Conservation (phyloP, 2,888 invertebrate genomes). For the Cerastis leucographa region DNA sequence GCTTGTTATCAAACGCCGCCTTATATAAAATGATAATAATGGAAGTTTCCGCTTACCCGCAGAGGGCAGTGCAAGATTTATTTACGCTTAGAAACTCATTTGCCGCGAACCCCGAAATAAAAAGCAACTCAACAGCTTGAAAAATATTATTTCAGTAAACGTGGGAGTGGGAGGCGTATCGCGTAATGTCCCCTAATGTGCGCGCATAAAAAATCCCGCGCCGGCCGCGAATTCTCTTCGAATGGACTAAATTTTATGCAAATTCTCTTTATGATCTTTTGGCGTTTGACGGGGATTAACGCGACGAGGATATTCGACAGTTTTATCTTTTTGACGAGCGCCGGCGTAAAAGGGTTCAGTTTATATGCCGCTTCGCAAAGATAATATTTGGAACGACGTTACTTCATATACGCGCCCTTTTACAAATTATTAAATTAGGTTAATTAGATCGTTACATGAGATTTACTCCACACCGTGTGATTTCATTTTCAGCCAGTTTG, state of each 20-base stretch:
- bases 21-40: constrained; percentile 76
- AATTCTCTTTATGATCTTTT: constrained; percentile 83
- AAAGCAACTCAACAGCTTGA: constrained; percentile 86
- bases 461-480: constrained; percentile 22
- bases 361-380: constrained; percentile 59
- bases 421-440: constrained; percentile 56
- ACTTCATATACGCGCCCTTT: constrained; percentile 44
- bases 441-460: constrained; percentile 38
- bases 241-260: constrained; percentile 84
- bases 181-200: constrained; percentile 85
- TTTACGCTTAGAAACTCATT: constrained; percentile 88
- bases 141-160: constrained; percentile 85
- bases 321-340: constrained; percentile 72
- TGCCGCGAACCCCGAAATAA: constrained; percentile 82
- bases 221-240: constrained; percentile 78
- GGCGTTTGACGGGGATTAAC: constrained; percentile 81
- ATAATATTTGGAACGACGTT: constrained; percentile 60
- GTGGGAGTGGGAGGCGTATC: constrained; percentile 71
- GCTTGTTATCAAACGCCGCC: constrained; percentile 38
- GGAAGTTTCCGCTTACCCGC: constrained; percentile 71
- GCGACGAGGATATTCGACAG: constrained; percentile 72
- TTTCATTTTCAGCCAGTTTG: constrained; percentile 39
- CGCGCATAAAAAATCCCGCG: constrained; percentile 78
- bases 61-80: constrained; percentile 81
- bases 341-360: constrained; percentile 61